Percentiles rank a stretch among this genome's conserved stretches.
phyloP scores from a whole-genome alignment of 2,113 vertebrate genomes.

The Bombycilla garrulus region DNA sequence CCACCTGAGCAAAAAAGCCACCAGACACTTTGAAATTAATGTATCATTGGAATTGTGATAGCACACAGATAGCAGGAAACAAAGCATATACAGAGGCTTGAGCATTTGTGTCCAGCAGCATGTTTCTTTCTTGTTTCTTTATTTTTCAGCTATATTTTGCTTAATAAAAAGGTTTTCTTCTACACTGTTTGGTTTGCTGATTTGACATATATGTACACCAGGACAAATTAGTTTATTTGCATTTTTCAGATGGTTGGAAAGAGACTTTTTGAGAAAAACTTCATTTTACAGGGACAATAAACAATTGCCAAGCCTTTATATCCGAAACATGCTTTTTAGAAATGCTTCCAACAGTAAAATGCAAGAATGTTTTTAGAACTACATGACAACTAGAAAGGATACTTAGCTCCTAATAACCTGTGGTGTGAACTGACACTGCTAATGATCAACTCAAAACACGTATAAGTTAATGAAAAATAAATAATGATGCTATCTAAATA shows the following conservation, averaged over 20 bases:
- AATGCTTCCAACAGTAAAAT: background rate
- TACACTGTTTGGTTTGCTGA: background rate
- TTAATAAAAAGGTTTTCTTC: background rate
- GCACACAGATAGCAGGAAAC: background rate
- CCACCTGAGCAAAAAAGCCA: background rate
- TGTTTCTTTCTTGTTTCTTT: background rate
- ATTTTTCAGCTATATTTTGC: background rate
- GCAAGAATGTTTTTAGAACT: background rate
- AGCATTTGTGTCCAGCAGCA: background rate
- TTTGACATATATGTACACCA: background rate
- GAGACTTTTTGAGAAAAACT: background rate
- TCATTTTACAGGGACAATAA: background rate
- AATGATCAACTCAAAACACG: background rate
- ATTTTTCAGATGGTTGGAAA: background rate
- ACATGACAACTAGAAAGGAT: background rate
- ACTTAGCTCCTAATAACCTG: background rate
- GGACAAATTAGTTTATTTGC: background rate
- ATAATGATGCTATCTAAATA: background rate
- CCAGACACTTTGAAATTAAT: background rate
- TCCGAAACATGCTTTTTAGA: fast-evolving
- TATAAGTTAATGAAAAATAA: background rate
- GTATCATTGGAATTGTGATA: background rate
- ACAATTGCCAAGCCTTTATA: background rate
- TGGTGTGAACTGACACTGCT: background rate
- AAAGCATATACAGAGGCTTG: background rate